Base-by-base conservation (phyloP, 2,113 vertebrate genomes). In the Sceloporus tristichus region DNA sequence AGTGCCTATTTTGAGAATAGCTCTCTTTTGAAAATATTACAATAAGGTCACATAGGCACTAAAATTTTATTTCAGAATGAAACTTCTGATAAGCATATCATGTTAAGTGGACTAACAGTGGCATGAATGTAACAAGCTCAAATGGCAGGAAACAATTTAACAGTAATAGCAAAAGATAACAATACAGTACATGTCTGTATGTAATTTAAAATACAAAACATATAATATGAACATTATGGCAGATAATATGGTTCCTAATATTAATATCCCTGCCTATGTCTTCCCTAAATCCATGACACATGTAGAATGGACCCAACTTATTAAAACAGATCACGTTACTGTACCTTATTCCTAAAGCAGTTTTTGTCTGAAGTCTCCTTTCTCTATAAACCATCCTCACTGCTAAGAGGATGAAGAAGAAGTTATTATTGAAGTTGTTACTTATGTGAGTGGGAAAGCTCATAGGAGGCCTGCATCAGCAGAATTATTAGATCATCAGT, bases 401-500 rank as follows among this genome's bases (percentile, higher is more conserved):
- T 82, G 70, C 54, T 85, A 81, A 80, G 56, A 56, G 38, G 66
- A 71, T 71, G 68, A 71, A 29, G 27, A 71, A 29, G 68, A n/a
- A 82, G 73, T 85, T 86, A 86, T 27, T 59, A 38, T 78, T 25
- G 48, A 34, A 62, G 38, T 78, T 86, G 80, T 27, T 8, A 48
- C 62, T 78, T 42, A 19, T 79, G 59, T 76, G 59, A 62, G 59
- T 62, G 76, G 81, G 75, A 23, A 86, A 78, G 79, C 68, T 78
- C 88, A 82, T 27, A 78, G 27, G 73, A 75, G 56, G 25, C 59
- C 27, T 42, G 59, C 88, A 86, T 86, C 73, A 78, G 27, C 73
- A 82, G 79, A 70, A 90, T 82, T 86, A 76, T 90, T 86, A 82
- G 29, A 59, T 86, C 84, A 83, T 11, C 65, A 82, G 27, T 90